Percentiles rank a stretch among this genome's conserved stretches.
These are phyloP conservation scores for Slavum lentiscoides DNA, from an alignment of 2,888 invertebrate genomes.

Conservation along the genomic window DNA sequence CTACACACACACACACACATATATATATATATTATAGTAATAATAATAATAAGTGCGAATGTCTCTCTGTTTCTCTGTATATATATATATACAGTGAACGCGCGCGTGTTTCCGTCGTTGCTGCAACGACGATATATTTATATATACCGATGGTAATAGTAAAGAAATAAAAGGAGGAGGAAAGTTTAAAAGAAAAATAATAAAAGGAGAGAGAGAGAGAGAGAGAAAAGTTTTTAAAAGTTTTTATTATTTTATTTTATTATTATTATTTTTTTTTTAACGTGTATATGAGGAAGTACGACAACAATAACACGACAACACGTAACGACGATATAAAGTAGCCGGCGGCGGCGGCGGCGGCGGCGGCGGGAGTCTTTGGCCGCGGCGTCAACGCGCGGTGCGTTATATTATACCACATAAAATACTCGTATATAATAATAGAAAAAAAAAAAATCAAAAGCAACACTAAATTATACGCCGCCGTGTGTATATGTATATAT, in stretches of 20 bases:
- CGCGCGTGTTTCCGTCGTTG: conserved; percentile 46
- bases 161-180: conserved; percentile 43
- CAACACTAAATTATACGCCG: too few relatives aligned
- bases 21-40: background rate
- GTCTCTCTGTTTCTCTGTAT: background rate
- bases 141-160: conserved; percentile 35
- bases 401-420: too few relatives aligned
- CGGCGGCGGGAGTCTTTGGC: too few relatives aligned
- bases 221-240: conserved; percentile 26
- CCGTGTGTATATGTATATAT: too few relatives aligned
- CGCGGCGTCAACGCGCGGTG: too few relatives aligned
- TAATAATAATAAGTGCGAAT: conserved; percentile 51
- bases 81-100: too few relatives aligned
- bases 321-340: too few relatives aligned
- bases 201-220: background rate
- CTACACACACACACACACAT: too few relatives aligned
- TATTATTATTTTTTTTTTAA: conserved; percentile 38
- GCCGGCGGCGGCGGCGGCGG: too few relatives aligned
- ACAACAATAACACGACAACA: too few relatives aligned
- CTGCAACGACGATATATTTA: conserved; percentile 4
- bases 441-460: too few relatives aligned
- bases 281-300: conserved; percentile 8
- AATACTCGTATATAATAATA: too few relatives aligned
- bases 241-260: conserved; percentile 50
- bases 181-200: conserved; percentile 52